Conservation (phyloP, 2,888 invertebrate species). For the Drosophila merina region DNA sequence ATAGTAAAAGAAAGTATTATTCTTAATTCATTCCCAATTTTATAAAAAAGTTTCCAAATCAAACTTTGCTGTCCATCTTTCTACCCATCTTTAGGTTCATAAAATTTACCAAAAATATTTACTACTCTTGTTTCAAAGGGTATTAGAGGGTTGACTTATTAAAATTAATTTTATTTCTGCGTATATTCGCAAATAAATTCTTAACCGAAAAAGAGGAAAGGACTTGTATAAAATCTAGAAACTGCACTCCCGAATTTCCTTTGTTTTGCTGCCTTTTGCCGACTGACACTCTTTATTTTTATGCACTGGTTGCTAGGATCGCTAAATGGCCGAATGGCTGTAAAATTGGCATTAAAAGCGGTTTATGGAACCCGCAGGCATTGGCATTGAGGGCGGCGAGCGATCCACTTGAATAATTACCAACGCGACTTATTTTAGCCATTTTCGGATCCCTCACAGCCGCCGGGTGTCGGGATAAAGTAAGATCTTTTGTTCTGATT, state of each 20-base stretch:
- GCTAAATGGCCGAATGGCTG: conserved; percentile 24
- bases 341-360: conserved; percentile 40
- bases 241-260: conserved; percentile 42
- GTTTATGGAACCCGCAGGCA: conserved; percentile 21
- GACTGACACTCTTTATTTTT: conserved; percentile 3
- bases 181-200: no score
- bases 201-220: not conserved
- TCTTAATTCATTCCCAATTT: no score
- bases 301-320: conserved; percentile 44
- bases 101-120: no score
- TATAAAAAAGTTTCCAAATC: no score
- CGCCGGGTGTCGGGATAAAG: not conserved
- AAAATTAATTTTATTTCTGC: no score
- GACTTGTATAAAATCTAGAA: conserved; percentile 6
- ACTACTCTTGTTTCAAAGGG: no score
- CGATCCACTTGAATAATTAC: conserved; percentile 18
- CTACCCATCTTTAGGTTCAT: no score
- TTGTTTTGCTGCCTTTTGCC: not conserved
- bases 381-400: conserved; percentile 25
- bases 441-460: conserved; percentile 9
- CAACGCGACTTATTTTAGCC: conserved; percentile 31
- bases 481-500: conserved; percentile 31
- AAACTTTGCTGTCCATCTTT: no score
- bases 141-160: no score
- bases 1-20: no score